A percentile compares a stretch with the other conserved stretches of the same genome.
Evolutionary conservation across 2,888 invertebrate genomes (phyloP).

Genomic region (Epinotia demarniana): DNA sequence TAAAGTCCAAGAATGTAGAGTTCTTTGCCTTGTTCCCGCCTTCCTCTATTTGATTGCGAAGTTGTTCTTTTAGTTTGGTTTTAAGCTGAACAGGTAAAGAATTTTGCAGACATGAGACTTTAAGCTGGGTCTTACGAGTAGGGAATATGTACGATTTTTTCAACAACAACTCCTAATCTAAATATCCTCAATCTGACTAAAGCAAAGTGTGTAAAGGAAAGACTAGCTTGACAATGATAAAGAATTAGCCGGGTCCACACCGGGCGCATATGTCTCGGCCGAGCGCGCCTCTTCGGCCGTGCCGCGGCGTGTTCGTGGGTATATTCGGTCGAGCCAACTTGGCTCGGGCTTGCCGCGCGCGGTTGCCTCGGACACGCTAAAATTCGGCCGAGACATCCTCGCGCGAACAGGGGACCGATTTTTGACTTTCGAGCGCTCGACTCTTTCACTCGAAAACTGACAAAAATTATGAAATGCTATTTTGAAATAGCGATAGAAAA

Average conservation of each 20-base stretch:
- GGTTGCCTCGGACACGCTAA: no score
- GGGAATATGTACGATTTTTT: neutral
- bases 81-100: conserved; percentile 65
- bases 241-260: neutral
- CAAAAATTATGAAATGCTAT: no score
- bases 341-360: no score
- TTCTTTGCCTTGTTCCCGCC: conserved; percentile 47
- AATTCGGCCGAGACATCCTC: no score
- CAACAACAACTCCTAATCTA: neutral
- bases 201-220: neutral
- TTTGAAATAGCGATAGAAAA: no score
- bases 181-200: neutral
- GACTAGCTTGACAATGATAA: neutral
- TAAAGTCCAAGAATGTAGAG: conserved; percentile 72
- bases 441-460: no score
- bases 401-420: no score
- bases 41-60: conserved; percentile 43
- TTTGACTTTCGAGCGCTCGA: no score
- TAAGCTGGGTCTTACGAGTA: conserved; percentile 63
- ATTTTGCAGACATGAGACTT: conserved; percentile 81
- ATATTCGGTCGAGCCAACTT: no score
- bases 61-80: conserved; percentile 23
- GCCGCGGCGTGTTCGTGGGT: no score
- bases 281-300: no score
- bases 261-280: no score